phyloP scores from a whole-genome alignment of 2,888 invertebrate genomes.

The Eubasilissa splendida region DNA sequence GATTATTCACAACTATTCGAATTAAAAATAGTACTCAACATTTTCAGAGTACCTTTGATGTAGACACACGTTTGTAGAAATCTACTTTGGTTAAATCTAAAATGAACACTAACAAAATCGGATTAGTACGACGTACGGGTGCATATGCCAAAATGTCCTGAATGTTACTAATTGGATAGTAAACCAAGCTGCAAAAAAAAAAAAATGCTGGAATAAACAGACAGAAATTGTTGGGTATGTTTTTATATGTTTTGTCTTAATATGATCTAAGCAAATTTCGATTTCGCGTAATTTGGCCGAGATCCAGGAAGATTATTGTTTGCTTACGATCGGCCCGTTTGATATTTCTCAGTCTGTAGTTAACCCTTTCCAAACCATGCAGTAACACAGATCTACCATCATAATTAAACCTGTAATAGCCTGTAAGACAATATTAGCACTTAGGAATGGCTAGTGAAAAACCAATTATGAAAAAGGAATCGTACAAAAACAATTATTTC shows the following conservation, averaged over 20 bases:
- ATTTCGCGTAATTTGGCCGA: slow-evolving; percentile 6
- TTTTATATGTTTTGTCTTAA: neutral
- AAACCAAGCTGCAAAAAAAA: slow-evolving; percentile 1
- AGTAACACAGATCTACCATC: too few relatives aligned
- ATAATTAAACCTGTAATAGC: too few relatives aligned
- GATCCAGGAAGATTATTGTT: slow-evolving; percentile 19
- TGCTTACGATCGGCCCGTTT: neutral
- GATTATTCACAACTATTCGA: too few relatives aligned
- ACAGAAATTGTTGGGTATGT: neutral
- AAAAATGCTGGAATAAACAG: neutral
- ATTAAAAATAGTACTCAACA: too few relatives aligned
- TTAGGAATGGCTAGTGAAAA: too few relatives aligned
- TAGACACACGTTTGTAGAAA: neutral
- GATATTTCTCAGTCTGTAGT: too few relatives aligned
- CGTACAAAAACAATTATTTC: too few relatives aligned
- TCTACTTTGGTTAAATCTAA: neutral
- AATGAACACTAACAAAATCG: neutral
- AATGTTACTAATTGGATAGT: slow-evolving; percentile 26
- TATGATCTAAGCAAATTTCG: slow-evolving; percentile 10
- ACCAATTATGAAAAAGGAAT: too few relatives aligned
- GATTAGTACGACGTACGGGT: neutral
- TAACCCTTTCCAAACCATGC: too few relatives aligned
- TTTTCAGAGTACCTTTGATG: too few relatives aligned
- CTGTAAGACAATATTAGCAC: too few relatives aligned
- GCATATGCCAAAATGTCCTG: slow-evolving; percentile 15